These are phyloP conservation scores for Emmelina monodactyla DNA, from an alignment of 2,888 invertebrate species.

Conservation along the genomic window DNA sequence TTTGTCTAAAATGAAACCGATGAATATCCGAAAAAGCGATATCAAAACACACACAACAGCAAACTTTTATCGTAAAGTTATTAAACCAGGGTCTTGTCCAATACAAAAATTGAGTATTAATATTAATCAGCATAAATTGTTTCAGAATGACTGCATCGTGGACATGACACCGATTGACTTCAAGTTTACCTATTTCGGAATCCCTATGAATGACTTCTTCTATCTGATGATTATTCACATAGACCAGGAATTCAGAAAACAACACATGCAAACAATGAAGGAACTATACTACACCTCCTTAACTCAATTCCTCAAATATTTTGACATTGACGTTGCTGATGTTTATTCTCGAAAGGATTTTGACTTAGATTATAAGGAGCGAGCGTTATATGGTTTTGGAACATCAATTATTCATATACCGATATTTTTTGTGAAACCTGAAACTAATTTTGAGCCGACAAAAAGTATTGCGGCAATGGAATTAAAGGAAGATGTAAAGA, in stretches of 20 bases:
- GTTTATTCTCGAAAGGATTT: constrained; percentile 25
- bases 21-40: too few species aligned
- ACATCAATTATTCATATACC: constrained; percentile 14
- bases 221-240: constrained; percentile 27
- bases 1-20: too few species aligned
- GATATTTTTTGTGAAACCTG: constrained; percentile 21
- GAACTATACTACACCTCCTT: constrained; percentile 26
- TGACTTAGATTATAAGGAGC: constrained; percentile 23
- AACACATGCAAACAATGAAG: constrained; percentile 24
- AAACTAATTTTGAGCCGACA: constrained; percentile 20
- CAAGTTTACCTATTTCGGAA: constrained; percentile 26
- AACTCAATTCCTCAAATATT: constrained; percentile 23
- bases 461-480: constrained; percentile 18
- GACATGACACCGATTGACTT: constrained; percentile 22
- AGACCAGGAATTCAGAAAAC: constrained; percentile 26
- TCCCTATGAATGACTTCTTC: constrained; percentile 27
- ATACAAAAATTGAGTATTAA: too few species aligned
- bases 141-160: neutral
- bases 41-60: too few species aligned
- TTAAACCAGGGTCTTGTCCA: too few species aligned
- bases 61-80: too few species aligned
- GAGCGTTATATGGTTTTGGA: constrained; percentile 27
- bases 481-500: constrained; percentile 17
- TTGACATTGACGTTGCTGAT: constrained; percentile 22
- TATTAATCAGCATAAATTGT: too few species aligned